Evolutionary conservation across 2,888 invertebrate genomes (phyloP), one percentile per base, ranked within the genome.

Genomic region (Deilephila porcellus): DNA sequence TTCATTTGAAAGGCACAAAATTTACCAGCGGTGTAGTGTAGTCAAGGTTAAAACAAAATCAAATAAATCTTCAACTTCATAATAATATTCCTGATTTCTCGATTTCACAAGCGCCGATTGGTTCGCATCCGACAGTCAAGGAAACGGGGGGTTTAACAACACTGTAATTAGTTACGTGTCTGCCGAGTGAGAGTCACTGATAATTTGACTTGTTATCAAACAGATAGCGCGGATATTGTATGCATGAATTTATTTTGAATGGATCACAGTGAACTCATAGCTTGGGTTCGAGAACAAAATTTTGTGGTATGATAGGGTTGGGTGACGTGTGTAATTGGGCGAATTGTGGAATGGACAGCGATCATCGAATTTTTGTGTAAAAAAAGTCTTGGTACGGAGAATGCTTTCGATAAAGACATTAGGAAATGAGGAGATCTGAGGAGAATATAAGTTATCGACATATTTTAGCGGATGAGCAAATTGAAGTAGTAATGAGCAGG

Each of bases 201-300:
- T 67, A 52, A 67, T 17, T 19, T 67, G 67, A 52, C 52, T 52
- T 52, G 45, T 67, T 67, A n/a, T 34, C 62, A 17, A 17, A 62
- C 29, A n/a, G 64, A 64, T 64, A 64, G n/a, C 20, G 25, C 7
- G 11, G 64, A 67, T 20, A 37, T 64, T 64, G 20, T 64, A 20
- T 37, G n/a, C n/a, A 37, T 37, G 34, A 32, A 32, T 37, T 7
- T 32, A 37, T 64, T 37, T 62, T 11, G 29, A n/a, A 17, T 56
- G 56, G 19, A 56, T n/a, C 4, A 56, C n/a, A 56, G 5, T 56
- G 56, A 56, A 6, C 5, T 56, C 11, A 45, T 45, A 45, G 56
- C n/a, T n/a, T n/a, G n/a, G 17, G 6, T 56, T 56, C 6, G 17
- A 56, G n/a, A 56, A 56, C 53, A 17, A 4, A 56, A 56, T 56